Base-by-base conservation (phyloP, 2,113 vertebrate genomes). In the Atractosteus spatula region DNA sequence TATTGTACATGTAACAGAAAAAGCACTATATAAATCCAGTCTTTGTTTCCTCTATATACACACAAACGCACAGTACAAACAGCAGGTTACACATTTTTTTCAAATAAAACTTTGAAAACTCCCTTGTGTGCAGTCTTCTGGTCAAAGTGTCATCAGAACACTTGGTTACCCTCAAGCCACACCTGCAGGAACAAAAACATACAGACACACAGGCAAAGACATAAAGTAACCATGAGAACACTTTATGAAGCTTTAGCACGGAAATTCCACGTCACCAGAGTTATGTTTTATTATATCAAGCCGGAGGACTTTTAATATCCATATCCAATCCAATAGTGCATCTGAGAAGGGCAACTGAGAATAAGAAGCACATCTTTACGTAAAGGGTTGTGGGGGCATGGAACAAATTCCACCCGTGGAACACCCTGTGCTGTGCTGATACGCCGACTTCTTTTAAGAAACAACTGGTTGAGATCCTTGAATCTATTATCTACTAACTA, bases 31-130 rank as follows among this genome's bases (percentile, higher is more conserved):
- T 66, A 45, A 70, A 74, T 84, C 80, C 80, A 85, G 82, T 85
- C 47, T 77, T 73, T 76, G 0, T 3, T 74, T 83, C 43, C 77
- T 42, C 71, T 67, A 83, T 67, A 82, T 72, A 75, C 69, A 77
- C 71, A 76, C 51, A 72, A 57, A 54, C n/a, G 70, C 56, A 77
- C n/a, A 66, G 51, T 65, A 81, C 72, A 79, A 69, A 70, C 74
- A 54, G 78, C 41, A 61, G 43, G 74, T 73, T 72, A 51, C 75
- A 64, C 73, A 64, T 74, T 74, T 74, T 78, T 82, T 79, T 70
- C 78, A 83, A 83, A 83, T 82, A 79, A 85, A 90, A 82, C 78
- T 80, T 81, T 83, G 76, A 80, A 85, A 83, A 88, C 84, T 81
- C 78, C 73, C 64, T 77, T 87, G 76, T n/a, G 11, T 59, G 13